Percentiles rank a stretch among this genome's conserved stretches.
phyloP scores from a whole-genome alignment of 2,113 vertebrate genomes.

The Antennarius striatus region DNA sequence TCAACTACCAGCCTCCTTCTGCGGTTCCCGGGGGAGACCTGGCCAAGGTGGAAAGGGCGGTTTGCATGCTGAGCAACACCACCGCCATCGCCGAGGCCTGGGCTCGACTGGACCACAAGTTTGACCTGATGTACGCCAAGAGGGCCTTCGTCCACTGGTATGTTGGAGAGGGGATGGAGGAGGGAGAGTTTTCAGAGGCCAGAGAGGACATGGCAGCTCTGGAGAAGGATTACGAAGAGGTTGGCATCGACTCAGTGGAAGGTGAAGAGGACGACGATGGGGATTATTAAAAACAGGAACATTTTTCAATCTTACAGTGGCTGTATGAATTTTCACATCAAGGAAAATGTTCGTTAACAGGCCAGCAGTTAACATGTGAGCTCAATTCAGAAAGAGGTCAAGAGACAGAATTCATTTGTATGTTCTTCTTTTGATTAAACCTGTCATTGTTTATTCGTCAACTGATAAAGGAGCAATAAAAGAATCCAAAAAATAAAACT shows the following conservation, averaged over 20 bases:
- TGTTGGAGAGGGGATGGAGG: slow-evolving; percentile 87
- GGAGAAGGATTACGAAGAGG: slow-evolving; percentile 91
- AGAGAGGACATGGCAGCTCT: slow-evolving; percentile 88
- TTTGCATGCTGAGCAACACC: slow-evolving; percentile 89
- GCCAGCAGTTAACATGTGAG: too few species aligned
- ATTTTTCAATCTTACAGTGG: too few species aligned
- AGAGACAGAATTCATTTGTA: too few species aligned
- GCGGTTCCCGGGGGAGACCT: slow-evolving; percentile 85
- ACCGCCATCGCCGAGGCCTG: slow-evolving; percentile 88
- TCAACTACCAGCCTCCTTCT: slow-evolving; percentile 81
- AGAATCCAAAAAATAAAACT: too few species aligned
- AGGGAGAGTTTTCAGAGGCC: slow-evolving; percentile 87
- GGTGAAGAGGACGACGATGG: slow-evolving; percentile 66
- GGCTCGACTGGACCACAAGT: slow-evolving; percentile 87
- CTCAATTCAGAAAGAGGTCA: too few species aligned
- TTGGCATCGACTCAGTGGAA: slow-evolving; percentile 74
- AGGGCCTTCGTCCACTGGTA: slow-evolving; percentile 88
- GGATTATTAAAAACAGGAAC: slow-evolving; percentile 54
- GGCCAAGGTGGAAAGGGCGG: slow-evolving; percentile 85
- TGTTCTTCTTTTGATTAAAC: slow-evolving; percentile 18
- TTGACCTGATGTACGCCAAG: slow-evolving; percentile 88
- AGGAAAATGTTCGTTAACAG: too few species aligned
- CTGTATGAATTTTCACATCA: too few species aligned
- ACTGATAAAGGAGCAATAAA: too few species aligned
- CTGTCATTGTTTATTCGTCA: background rate